Evolutionary conservation across 2,113 vertebrate genomes (phyloP), one percentile per base, ranked within the genome.

Genomic region (Channa maculata): DNA sequence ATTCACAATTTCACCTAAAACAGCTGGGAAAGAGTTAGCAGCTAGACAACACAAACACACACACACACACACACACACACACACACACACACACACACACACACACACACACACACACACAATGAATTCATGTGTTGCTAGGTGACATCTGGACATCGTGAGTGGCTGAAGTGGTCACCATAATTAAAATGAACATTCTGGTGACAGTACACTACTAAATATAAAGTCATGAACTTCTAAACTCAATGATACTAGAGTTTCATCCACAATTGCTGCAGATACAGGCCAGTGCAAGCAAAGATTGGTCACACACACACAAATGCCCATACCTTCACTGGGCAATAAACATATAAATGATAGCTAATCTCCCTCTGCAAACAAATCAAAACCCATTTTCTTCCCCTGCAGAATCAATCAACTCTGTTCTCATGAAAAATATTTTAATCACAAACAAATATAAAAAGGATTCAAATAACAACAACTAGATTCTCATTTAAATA

Each of bases 371-470:
- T 62, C 51, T 65, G 55, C 65, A 80, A 85, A 82, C 78, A 78
- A 83, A 85, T 83, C 78, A 82, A 85, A 74, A 70, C 12, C 73
- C 58, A 55, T 75, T 83, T 77, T 75, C 63, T 49, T 57, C 50
- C 62, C 11, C 13, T 10, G 66, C 72, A 60, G 60, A 83, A 85
- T 85, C 67, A 80, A 88, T 86, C 83, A 86, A 24, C 63, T 75
- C 43, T 38, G 53, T 61, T 52, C 38, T 60, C 54, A 48, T 38
- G n/a, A 46, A 13, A 45, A 51, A 15, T 5, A 2, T 3, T 46
- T 79, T 65, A 5, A 68, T 71, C 57, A 68, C 59, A 77, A 69
- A 63, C 61, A 77, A 66, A 50, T 71, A 79, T 80, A 74, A 65
- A 63, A 70, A 48, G 2, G 13, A 65, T 74, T 65, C 64, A 59